A percentile compares a stretch with the other conserved stretches of the same genome.
phyloP scores from a whole-genome alignment of 2,113 vertebrate species.

The Eleginops maclovinus region DNA sequence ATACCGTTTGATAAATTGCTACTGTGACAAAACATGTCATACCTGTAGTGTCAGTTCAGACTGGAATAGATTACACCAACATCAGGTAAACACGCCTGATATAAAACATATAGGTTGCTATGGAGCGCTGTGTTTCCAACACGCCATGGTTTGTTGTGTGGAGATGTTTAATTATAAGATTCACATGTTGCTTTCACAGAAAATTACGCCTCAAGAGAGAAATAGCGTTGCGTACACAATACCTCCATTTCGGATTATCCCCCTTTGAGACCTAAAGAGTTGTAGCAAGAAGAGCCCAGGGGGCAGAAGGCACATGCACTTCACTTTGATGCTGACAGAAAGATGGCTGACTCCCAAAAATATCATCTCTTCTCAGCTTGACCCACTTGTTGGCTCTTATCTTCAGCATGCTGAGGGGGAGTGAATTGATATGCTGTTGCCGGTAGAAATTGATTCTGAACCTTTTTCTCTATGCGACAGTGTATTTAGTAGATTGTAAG shows the following conservation, averaged over 20 bases:
- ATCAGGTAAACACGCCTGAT: slow-evolving; percentile 11
- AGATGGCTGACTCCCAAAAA: slow-evolving; percentile 73
- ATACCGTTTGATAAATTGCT: background rate
- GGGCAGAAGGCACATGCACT: slow-evolving; percentile 62
- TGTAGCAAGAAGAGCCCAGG: slow-evolving; percentile 67
- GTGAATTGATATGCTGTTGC: slow-evolving; percentile 61
- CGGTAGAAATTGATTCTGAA: slow-evolving; percentile 53
- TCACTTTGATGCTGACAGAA: slow-evolving; percentile 75
- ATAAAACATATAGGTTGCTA: slow-evolving; percentile 24
- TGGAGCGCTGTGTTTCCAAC: background rate
- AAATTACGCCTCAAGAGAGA: slow-evolving; percentile 40
- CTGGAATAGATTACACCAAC: slow-evolving; percentile 22
- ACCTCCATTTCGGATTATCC: slow-evolving; percentile 56
- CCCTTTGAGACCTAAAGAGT: slow-evolving; percentile 62
- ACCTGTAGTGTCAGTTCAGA: slow-evolving; percentile 11
- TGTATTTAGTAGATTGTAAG: slow-evolving; percentile 47
- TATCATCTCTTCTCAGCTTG: slow-evolving; percentile 70
- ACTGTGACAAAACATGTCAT: background rate
- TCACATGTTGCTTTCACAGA: slow-evolving; percentile 31
- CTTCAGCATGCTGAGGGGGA: slow-evolving; percentile 68
- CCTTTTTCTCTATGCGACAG: slow-evolving; percentile 37
- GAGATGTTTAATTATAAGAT: slow-evolving; percentile 49
- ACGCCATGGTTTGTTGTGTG: background rate
- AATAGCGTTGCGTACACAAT: slow-evolving; percentile 30
- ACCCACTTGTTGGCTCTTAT: slow-evolving; percentile 79